Evolutionary conservation across 2,888 invertebrate genomes (phyloP).

Genomic region (Lasioglossum figueresi): DNA sequence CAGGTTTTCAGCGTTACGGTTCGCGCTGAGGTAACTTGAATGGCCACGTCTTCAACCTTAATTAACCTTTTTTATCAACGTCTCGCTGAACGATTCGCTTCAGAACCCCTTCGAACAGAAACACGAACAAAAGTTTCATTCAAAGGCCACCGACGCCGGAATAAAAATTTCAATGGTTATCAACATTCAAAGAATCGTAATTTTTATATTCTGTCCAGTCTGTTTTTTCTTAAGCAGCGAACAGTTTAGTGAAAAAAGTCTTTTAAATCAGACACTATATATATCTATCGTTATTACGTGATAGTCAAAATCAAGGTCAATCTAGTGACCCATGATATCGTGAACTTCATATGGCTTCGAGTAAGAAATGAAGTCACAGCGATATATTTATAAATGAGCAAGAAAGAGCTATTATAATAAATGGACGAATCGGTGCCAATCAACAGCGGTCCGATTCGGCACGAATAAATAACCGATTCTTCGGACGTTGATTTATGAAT

Average conservation of each 20-base stretch:
- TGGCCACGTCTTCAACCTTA: constrained; percentile 60
- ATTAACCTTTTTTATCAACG: constrained; percentile 64
- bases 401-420: not conserved
- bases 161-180: not conserved
- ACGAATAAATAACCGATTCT: not conserved
- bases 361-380: not conserved
- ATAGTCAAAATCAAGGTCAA: not conserved
- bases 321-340: not conserved
- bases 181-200: not conserved
- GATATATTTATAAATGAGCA: not conserved
- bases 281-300: not conserved
- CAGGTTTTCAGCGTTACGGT: constrained; percentile 59
- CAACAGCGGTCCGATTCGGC: not conserved
- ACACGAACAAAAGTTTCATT: constrained; percentile 37
- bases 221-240: not conserved
- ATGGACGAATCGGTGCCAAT: not conserved
- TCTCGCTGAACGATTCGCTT: constrained; percentile 39
- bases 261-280: not conserved
- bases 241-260: not conserved
- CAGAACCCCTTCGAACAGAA: constrained; percentile 16
- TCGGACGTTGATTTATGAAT: not conserved
- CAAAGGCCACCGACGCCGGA: constrained; percentile 1
- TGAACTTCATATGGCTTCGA: not conserved
- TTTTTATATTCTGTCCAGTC: not conserved
- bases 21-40: constrained; percentile 48